These are phyloP conservation scores for Gymnarchus niloticus DNA, from an alignment of 2,113 vertebrate genomes.

Conservation along the genomic window DNA sequence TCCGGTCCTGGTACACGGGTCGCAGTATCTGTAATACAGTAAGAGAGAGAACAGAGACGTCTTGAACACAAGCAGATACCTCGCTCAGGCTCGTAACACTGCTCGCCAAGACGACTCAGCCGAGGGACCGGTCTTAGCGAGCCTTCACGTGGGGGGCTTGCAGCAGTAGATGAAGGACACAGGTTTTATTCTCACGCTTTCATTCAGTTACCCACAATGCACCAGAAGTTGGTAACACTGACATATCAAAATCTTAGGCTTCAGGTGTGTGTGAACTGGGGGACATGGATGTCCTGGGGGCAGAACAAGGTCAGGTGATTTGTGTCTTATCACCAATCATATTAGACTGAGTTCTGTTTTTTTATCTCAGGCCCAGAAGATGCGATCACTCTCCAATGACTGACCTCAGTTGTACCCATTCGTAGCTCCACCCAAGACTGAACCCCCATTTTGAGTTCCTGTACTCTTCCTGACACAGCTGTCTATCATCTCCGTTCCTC, in stretches of 20 bases:
- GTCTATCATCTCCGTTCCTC: neutral
- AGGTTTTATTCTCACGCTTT: neutral
- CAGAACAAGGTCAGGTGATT: neutral
- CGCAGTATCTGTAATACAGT: slow-evolving; percentile 69
- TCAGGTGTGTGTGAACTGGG: neutral
- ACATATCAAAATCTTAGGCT: neutral
- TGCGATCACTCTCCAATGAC: neutral
- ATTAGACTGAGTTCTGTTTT: neutral
- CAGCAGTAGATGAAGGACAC: no score
- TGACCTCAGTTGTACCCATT: neutral
- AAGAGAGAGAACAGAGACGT: slow-evolving; percentile 4
- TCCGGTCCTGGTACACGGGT: slow-evolving; percentile 76
- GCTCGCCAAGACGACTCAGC: neutral
- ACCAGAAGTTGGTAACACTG: neutral
- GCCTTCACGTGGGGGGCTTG: no score
- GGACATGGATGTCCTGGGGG: no score
- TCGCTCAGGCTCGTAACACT: neutral
- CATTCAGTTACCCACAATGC: neutral
- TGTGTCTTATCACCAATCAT: neutral
- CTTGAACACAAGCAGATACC: neutral
- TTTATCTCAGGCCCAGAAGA: neutral
- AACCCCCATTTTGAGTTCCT: neutral
- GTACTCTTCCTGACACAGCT: neutral
- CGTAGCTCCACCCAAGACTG: neutral
- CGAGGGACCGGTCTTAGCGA: no score